Evolutionary conservation across 2,113 vertebrate species (phyloP), one percentile per base, ranked within the genome.

Genomic region (Xiphophorus hellerii): DNA sequence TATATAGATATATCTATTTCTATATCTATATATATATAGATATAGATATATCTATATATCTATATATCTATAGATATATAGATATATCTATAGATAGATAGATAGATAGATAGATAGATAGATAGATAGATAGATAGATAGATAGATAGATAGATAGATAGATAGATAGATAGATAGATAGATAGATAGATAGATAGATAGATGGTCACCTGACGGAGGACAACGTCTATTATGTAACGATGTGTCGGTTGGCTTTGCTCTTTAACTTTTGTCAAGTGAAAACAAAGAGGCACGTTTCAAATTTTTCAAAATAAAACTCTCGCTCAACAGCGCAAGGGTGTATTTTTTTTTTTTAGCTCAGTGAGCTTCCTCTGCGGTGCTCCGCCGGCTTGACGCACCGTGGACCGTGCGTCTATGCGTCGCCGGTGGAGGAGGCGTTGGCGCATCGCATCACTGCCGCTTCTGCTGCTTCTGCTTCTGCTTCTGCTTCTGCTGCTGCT

Each of bases 381-480:
- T 44, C 5, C 10, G 7, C 14, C 2, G 11, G 0, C 77, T 90
- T 88, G 84, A 91, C 84, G 79, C 75, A 60, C 7, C 39, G 51
- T 5, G 80, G 83, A 73, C 69, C 80, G 76, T 87, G 84, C 84
- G 86, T 93, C 81, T 80, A 33, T 90, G 89, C 88, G 90, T 92
- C 87, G 85, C 73, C 81, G 60, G 61, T 28, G 22, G 44, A 90
- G 91, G 92, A 91, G 93, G 90, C 89, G 90, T 93, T 91, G 86
- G 83, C 89, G 85, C 90, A 85, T 72, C 83, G 71, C 76, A 61
- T n/a, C 33, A 13, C 67, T 62, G 65, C 78, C 71, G 72, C 44
- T 20, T 29, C 68, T 29, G 60, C 77, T 25, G 62, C 80, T 48
- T 65, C 48, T 29, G 62, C 62, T 5, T 22, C n/a, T n/a, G n/a